These are phyloP conservation scores for Bos javanicus DNA, from an alignment of 2,113 vertebrate species.

Conservation along the genomic window DNA sequence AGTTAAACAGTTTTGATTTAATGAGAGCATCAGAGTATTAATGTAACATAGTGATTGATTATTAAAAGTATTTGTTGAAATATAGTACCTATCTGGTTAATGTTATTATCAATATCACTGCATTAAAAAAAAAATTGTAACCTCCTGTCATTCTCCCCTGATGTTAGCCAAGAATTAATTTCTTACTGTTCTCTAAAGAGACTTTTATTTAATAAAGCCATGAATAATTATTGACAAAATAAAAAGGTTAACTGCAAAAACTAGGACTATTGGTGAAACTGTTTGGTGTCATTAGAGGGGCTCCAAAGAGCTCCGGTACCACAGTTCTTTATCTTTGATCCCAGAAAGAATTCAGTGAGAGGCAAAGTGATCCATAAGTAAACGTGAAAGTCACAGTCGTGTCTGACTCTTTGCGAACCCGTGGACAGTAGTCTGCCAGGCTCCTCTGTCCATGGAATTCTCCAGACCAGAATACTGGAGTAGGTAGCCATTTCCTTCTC, in stretches of 20 bases:
- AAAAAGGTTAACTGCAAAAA: not conserved
- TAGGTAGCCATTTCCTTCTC: no score
- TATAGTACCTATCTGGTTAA: not conserved
- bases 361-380: not conserved
- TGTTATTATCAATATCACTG: not conserved
- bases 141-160: not conserved
- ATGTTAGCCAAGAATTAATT: not conserved
- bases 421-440: no score
- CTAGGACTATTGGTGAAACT: not conserved
- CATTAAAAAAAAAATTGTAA: not conserved
- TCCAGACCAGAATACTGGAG: no score
- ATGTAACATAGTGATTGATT: slow-evolving; percentile 6
- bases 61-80: slow-evolving; percentile 22
- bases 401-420: no score
- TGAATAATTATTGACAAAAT: slow-evolving; percentile 23
- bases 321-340: not conserved
- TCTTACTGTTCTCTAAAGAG: slow-evolving; percentile 10
- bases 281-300: not conserved
- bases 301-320: not conserved
- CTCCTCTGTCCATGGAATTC: no score
- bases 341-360: not conserved
- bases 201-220: slow-evolving; percentile 41
- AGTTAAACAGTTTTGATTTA: slow-evolving; percentile 37
- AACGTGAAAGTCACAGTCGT: no score
- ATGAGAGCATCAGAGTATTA: slow-evolving; percentile 44